These are phyloP conservation scores for Apamea anceps DNA, from an alignment of 2,888 invertebrate species.

Conservation along the genomic window DNA sequence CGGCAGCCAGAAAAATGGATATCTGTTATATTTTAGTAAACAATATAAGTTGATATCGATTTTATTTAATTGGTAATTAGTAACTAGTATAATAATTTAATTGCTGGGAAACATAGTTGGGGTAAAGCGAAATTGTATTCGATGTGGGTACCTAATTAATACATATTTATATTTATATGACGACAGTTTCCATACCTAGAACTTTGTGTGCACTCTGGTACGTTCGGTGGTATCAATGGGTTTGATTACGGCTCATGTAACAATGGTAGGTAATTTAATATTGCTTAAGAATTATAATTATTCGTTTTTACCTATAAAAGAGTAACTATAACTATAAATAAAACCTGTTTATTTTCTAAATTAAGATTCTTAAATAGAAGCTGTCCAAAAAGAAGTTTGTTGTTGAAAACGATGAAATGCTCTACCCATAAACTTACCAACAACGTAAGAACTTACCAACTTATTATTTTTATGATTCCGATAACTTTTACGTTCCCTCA, in stretches of 20 bases:
- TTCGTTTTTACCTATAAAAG: background rate
- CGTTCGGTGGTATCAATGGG: background rate
- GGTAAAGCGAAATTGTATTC: background rate
- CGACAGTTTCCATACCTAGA: background rate
- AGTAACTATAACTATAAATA: background rate
- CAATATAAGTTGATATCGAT: background rate
- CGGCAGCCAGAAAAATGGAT: background rate
- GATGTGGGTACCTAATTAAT: background rate
- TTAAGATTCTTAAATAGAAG: background rate
- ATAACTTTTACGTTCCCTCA: conserved; percentile 58
- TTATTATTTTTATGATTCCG: conserved; percentile 38
- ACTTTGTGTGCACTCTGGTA: background rate
- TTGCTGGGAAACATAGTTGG: background rate
- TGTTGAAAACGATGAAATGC: background rate
- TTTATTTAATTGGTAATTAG: background rate
- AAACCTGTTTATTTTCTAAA: background rate
- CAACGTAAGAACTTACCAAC: background rate
- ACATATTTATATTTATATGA: no score
- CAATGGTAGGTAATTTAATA: background rate
- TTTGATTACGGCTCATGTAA: background rate
- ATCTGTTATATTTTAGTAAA: background rate
- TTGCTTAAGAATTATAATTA: background rate
- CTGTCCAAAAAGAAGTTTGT: background rate
- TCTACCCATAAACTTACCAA: background rate
- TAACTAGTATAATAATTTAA: background rate